Conservation (phyloP, 2,113 vertebrate genomes). For the Cochlearius cochlearius region DNA sequence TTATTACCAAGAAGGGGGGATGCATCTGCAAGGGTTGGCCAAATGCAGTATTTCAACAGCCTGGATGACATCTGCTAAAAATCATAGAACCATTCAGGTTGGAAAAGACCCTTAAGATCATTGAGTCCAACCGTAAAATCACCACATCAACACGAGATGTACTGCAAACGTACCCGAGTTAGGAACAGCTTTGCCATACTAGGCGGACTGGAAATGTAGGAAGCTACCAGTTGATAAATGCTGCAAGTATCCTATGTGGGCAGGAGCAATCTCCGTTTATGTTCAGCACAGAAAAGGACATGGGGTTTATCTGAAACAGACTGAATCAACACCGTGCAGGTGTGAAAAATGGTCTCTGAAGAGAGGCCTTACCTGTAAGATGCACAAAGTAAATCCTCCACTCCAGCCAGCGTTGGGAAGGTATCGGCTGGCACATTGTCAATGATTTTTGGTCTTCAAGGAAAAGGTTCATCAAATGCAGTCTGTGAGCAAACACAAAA, state of each 20-base stretch:
- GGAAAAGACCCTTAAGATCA: not conserved
- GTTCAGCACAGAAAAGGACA: accelerated
- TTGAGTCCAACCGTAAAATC: not conserved
- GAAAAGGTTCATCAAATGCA: not conserved
- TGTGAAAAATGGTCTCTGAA: not conserved
- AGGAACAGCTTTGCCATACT: not conserved
- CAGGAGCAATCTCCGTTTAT: accelerated
- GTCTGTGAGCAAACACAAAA: not conserved
- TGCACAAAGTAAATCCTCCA: not conserved
- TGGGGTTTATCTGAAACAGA: accelerated
- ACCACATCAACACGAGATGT: too few species aligned
- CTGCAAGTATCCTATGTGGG: accelerated
- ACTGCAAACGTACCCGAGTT: accelerated
- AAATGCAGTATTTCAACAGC: not conserved
- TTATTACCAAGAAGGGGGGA: not conserved
- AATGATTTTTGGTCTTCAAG: not conserved
- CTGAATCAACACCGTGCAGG: not conserved
- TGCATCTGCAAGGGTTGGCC: not conserved
- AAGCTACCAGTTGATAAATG: not conserved
- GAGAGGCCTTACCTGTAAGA: not conserved
- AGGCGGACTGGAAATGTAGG: not conserved
- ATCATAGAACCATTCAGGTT: not conserved
- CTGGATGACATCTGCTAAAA: not conserved
- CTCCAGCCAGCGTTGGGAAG: not conserved
- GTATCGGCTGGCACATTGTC: accelerated